Percentiles rank a stretch among this genome's conserved stretches.
Evolutionary conservation across 2,888 invertebrate genomes (phyloP).

Genomic region (Ophraella communa): DNA sequence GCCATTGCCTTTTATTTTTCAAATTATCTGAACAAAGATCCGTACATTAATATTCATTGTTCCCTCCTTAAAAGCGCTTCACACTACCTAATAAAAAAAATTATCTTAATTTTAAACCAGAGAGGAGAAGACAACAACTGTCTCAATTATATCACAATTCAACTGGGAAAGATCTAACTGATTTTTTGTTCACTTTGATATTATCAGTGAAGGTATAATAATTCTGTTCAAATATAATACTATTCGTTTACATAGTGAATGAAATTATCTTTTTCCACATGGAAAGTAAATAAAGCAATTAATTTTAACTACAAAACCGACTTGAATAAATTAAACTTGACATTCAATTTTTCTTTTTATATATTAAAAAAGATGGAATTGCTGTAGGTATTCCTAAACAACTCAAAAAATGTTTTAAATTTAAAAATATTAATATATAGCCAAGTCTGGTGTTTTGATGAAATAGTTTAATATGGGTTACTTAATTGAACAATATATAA

Average conservation of each 20-base stretch:
- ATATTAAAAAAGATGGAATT: not conserved
- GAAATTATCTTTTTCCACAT: not conserved
- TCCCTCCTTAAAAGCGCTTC: not conserved
- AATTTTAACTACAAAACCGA: not conserved
- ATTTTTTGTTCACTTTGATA: slow-evolving; percentile 6
- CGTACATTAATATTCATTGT: slow-evolving; percentile 2
- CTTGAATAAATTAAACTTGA: not conserved
- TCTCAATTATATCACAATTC: slow-evolving; percentile 9
- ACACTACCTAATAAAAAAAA: slow-evolving; percentile 7
- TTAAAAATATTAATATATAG: no score
- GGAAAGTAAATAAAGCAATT: not conserved
- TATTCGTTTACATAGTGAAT: not conserved
- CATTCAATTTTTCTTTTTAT: not conserved
- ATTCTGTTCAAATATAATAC: slow-evolving; percentile 2
- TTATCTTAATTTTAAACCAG: not conserved
- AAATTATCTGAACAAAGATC: slow-evolving; percentile 5
- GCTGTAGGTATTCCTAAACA: no score
- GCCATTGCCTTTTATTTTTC: not conserved
- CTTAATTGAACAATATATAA: no score
- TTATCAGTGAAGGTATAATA: not conserved
- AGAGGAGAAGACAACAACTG: not conserved
- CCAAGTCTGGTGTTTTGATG: no score
- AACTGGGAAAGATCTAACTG: not conserved
- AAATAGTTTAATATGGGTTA: no score
- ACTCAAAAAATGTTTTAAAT: no score